Percentiles rank a stretch among this genome's conserved stretches.
These are phyloP conservation scores for Halcyon chelicuti DNA, from an alignment of 2,797 vertebrate genomes.

Conservation along the genomic window DNA sequence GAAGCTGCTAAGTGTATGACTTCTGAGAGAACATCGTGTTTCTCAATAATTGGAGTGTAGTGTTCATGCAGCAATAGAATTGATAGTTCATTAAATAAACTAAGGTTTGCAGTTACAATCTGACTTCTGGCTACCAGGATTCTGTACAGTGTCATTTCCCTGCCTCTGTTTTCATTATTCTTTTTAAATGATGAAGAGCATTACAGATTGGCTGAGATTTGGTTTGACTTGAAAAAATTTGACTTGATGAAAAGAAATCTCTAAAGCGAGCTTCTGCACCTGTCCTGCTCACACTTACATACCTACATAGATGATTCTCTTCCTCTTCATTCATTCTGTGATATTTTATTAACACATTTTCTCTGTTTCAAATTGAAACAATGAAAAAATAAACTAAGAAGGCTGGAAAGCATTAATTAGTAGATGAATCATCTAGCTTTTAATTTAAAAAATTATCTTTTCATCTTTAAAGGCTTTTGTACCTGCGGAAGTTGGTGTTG, in stretches of 20 bases:
- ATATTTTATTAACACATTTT: not conserved
- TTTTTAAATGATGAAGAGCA: not conserved
- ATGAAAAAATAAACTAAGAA: not conserved
- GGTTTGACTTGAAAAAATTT: not conserved
- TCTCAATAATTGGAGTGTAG: not conserved
- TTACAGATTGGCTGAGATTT: not conserved
- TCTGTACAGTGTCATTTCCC: not conserved
- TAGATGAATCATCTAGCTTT: not conserved
- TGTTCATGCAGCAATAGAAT: not conserved
- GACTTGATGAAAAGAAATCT: not conserved
- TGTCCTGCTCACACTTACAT: not conserved
- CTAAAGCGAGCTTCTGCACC: not conserved
- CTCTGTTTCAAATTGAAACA: not conserved
- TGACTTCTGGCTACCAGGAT: not conserved
- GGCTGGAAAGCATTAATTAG: not conserved
- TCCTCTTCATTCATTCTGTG: not conserved
- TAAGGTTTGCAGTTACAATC: not conserved
- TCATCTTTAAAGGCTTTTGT: not conserved
- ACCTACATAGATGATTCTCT: not conserved
- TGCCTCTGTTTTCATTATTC: not conserved
- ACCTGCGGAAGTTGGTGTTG: not conserved
- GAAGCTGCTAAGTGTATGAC: not conserved
- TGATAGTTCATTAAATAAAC: not conserved
- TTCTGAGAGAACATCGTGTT: not conserved
- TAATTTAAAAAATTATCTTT: not conserved